A percentile compares a stretch with the other conserved stretches of the same genome.
Evolutionary conservation across 1,140 invertebrate species (phyloP).

Genomic region (Pachypeltis micranthus): DNA sequence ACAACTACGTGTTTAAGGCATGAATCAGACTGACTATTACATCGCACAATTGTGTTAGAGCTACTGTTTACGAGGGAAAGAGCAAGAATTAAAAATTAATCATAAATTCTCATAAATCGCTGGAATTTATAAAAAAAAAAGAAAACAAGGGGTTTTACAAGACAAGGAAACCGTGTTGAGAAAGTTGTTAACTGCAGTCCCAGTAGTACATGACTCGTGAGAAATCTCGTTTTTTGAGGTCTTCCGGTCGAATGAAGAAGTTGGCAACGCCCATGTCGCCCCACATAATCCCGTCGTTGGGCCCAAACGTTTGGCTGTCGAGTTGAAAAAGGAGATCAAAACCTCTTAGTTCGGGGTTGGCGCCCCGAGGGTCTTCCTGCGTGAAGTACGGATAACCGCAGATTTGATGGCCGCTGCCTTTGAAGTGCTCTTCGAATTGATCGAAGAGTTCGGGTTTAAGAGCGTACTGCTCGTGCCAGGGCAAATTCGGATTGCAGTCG

Average conservation of each 20-base stretch:
- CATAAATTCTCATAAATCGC: no score
- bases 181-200: not conserved
- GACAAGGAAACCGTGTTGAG: not conserved
- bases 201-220: not conserved
- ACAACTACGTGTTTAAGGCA: no score
- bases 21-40: no score
- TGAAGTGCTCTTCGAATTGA: not conserved
- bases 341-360: not conserved
- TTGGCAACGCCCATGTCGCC: slow-evolving; percentile 1
- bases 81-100: no score
- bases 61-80: no score
- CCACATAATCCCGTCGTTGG: not conserved
- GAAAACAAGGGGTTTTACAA: no score
- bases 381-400: not conserved
- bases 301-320: not conserved
- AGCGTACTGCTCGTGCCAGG: slow-evolving; percentile 1
- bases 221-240: not conserved
- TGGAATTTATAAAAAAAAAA: no score
- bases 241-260: not conserved
- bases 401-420: slow-evolving; percentile 1
- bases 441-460: not conserved
- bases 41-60: no score
- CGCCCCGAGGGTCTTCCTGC: not conserved
- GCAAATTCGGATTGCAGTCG: not conserved
- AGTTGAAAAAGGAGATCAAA: not conserved